Conservation (phyloP, 2,113 vertebrate genomes). For the Onychostruthus taczanowskii region DNA sequence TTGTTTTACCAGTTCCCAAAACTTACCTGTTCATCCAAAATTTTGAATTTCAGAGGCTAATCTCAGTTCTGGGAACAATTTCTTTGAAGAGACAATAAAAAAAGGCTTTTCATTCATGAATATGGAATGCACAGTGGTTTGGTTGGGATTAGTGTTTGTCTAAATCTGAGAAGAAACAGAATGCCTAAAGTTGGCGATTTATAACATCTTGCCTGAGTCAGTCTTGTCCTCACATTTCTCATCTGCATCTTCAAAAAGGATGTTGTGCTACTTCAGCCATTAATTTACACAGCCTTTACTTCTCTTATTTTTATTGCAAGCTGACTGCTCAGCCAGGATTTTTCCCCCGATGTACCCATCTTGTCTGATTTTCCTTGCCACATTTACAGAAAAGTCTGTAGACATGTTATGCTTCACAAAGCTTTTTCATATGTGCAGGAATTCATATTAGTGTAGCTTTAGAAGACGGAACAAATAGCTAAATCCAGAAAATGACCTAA, state of each 20-base stretch:
- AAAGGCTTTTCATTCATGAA: background rate
- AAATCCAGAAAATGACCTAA: background rate
- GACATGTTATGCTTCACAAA: background rate
- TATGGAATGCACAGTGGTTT: background rate
- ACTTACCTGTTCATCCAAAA: background rate
- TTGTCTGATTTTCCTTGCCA: background rate
- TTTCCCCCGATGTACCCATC: background rate
- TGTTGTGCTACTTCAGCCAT: background rate
- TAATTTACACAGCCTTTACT: background rate
- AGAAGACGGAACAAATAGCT: background rate
- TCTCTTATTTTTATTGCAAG: background rate
- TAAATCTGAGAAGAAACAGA: background rate
- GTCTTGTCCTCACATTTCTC: background rate
- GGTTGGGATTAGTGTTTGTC: background rate
- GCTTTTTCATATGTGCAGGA: background rate
- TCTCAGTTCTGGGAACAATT: background rate
- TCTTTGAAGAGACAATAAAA: background rate
- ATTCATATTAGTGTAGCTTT: background rate
- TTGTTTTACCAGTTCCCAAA: background rate
- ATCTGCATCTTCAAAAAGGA: background rate
- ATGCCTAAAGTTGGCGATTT: accelerated
- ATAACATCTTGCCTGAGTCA: background rate
- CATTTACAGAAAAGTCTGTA: background rate
- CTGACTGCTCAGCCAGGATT: background rate
- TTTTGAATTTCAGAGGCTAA: background rate